These are phyloP conservation scores for Pogonognathellus flavescens DNA, from an alignment of 1,140 invertebrate genomes.

Conservation along the genomic window DNA sequence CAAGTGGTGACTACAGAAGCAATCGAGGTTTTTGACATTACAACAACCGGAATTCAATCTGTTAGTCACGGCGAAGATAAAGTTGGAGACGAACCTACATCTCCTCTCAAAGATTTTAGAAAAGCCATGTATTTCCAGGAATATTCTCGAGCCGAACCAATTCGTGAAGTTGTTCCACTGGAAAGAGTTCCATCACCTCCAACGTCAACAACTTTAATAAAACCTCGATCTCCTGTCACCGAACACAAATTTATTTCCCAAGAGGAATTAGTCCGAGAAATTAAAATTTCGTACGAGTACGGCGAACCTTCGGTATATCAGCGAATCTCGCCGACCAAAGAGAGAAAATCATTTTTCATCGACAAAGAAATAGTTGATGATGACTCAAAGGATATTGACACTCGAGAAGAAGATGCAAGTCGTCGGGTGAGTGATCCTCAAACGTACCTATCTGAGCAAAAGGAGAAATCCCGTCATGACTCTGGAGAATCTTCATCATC, in stretches of 20 bases:
- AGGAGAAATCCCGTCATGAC: background rate
- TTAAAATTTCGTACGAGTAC: slow-evolving; percentile 58
- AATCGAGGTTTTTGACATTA: background rate
- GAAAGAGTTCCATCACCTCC: slow-evolving; percentile 42
- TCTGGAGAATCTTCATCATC: background rate
- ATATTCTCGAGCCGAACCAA: background rate
- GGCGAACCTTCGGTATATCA: slow-evolving; percentile 30
- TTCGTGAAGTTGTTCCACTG: background rate
- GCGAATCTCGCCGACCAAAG: slow-evolving; percentile 53
- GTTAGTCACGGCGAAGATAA: background rate
- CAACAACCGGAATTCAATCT: slow-evolving; percentile 29
- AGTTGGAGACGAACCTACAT: background rate
- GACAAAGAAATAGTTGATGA: slow-evolving; percentile 56
- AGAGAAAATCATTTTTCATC: slow-evolving; percentile 15
- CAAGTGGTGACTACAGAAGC: slow-evolving; percentile 5
- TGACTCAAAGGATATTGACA: slow-evolving; percentile 59
- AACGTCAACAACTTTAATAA: slow-evolving; percentile 57
- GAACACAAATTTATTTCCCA: slow-evolving; percentile 55
- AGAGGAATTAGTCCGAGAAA: slow-evolving; percentile 60
- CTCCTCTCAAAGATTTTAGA: background rate
- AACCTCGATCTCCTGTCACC: slow-evolving; percentile 53
- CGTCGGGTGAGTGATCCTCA: slow-evolving; percentile 11
- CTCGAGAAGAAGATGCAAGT: slow-evolving; percentile 32
- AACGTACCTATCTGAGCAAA: slow-evolving; percentile 22
- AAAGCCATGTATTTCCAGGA: slow-evolving; percentile 54